phyloP scores from a whole-genome alignment of 2,888 invertebrate species.

The Perdita meconis region DNA sequence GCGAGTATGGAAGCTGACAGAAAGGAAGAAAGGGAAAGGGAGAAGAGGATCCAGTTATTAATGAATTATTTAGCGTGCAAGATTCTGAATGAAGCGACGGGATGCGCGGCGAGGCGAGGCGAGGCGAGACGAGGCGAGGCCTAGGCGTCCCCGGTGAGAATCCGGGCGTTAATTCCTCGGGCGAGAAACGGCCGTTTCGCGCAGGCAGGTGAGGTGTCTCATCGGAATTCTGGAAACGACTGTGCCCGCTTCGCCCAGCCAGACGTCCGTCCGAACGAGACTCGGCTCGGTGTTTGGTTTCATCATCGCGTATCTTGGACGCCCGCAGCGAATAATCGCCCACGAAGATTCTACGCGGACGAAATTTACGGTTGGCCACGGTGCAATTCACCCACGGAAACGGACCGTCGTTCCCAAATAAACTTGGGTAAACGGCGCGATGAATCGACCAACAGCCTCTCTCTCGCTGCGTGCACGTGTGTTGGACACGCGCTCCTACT shows the following conservation, averaged over 20 bases:
- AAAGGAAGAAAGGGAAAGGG: too few species aligned
- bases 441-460: constrained; percentile 57
- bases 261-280: constrained; percentile 71
- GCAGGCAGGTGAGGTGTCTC: constrained; percentile 69
- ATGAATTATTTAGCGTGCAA: constrained; percentile 45
- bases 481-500: constrained; percentile 60
- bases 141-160: constrained; percentile 19
- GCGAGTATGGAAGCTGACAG: neutral
- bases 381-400: constrained; percentile 75
- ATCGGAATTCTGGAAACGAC: constrained; percentile 74
- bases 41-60: constrained; percentile 6
- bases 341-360: constrained; percentile 72
- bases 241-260: constrained; percentile 61
- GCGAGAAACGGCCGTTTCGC: constrained; percentile 46
- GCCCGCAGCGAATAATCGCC: constrained; percentile 76
- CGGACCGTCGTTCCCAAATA: constrained; percentile 73
- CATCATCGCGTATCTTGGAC: constrained; percentile 76
- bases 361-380: constrained; percentile 74
- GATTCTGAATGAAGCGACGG: constrained; percentile 34
- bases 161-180: constrained; percentile 40
- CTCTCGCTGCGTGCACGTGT: constrained; percentile 42
- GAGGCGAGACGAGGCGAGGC: too few species aligned
- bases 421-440: constrained; percentile 71
- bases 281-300: constrained; percentile 73
- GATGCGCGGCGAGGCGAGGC: too few species aligned